Conservation (phyloP, 2,888 invertebrate genomes). For the Danaus chrysippus region DNA sequence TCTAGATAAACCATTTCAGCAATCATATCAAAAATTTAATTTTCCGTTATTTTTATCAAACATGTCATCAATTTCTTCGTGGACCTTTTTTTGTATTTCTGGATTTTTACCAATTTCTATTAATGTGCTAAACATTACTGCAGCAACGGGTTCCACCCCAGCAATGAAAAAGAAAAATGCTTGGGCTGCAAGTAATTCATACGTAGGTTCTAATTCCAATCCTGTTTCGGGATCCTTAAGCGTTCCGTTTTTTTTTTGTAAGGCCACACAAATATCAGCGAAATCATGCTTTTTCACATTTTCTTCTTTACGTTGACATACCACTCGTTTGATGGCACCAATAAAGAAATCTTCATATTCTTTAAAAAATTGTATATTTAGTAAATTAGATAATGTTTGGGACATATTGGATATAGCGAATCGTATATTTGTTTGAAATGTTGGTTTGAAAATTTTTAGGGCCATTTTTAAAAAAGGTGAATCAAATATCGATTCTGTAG, state of each 20-base stretch:
- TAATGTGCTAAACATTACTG: constrained; percentile 46
- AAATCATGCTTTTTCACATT: constrained; percentile 53
- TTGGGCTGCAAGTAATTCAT: constrained; percentile 54
- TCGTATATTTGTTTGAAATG: constrained; percentile 28
- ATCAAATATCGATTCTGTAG: constrained; percentile 42
- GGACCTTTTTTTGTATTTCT: constrained; percentile 46
- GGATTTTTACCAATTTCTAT: constrained; percentile 53
- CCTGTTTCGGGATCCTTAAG: constrained; percentile 47
- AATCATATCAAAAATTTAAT: constrained; percentile 46
- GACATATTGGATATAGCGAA: constrained; percentile 31
- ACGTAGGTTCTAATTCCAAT: constrained; percentile 50
- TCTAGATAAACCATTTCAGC: constrained; percentile 52
- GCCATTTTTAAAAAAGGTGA: constrained; percentile 42
- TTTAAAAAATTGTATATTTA: constrained; percentile 45
- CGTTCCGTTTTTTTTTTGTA: constrained; percentile 49
- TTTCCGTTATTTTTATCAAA: constrained; percentile 40
- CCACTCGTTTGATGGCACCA: constrained; percentile 48
- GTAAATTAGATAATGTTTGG: constrained; percentile 32
- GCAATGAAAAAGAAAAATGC: constrained; percentile 61
- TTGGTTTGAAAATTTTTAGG: constrained; percentile 28
- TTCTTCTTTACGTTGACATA: constrained; percentile 46
- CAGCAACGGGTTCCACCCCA: constrained; percentile 60
- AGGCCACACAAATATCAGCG: constrained; percentile 49
- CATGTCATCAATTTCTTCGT: constrained; percentile 51
- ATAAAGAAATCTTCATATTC: constrained; percentile 52